Conservation (phyloP, 2,113 vertebrate species). For the Ammodytes marinus region DNA sequence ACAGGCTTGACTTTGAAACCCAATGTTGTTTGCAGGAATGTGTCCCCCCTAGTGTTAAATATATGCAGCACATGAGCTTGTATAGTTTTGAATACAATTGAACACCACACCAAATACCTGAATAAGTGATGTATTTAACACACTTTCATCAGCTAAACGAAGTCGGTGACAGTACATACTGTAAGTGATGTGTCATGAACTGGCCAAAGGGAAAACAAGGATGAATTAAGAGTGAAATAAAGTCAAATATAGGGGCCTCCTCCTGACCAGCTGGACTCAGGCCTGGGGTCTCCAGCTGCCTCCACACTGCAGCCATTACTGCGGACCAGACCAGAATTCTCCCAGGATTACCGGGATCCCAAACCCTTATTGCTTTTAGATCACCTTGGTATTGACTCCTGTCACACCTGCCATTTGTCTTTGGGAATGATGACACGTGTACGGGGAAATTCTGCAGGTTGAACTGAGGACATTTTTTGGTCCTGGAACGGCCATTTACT, state of each 20-base stretch:
- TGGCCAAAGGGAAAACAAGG: conserved; percentile 45
- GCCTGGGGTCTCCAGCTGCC: conserved; percentile 71
- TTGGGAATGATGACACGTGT: conserved; percentile 71
- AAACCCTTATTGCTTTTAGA: conserved; percentile 88
- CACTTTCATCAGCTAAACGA: conserved; percentile 24
- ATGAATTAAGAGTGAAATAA: conserved; percentile 38
- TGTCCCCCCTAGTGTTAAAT: conserved; percentile 42
- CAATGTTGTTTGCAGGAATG: conserved; percentile 63
- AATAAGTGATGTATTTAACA: conserved; percentile 14
- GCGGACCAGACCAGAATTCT: conserved; percentile 56
- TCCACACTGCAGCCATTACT: conserved; percentile 69
- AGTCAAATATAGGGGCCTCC: conserved; percentile 28
- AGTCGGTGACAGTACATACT: conserved; percentile 7
- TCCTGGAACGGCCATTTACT: conserved; percentile 84
- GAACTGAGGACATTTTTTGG: conserved; percentile 88
- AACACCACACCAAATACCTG: conserved; percentile 30
- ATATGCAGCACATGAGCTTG: conserved; percentile 33
- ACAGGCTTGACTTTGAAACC: conserved; percentile 67
- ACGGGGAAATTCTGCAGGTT: conserved; percentile 82
- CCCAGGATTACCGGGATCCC: conserved; percentile 80
- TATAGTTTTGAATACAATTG: conserved; percentile 39
- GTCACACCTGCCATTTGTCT: conserved; percentile 89
- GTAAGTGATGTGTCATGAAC: conserved; percentile 32
- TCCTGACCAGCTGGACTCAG: conserved; percentile 60
- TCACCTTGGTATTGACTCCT: conserved; percentile 90